Evolutionary conservation across 2,797 vertebrate genomes (phyloP).

Genomic region (Tenualosa ilisha): DNA sequence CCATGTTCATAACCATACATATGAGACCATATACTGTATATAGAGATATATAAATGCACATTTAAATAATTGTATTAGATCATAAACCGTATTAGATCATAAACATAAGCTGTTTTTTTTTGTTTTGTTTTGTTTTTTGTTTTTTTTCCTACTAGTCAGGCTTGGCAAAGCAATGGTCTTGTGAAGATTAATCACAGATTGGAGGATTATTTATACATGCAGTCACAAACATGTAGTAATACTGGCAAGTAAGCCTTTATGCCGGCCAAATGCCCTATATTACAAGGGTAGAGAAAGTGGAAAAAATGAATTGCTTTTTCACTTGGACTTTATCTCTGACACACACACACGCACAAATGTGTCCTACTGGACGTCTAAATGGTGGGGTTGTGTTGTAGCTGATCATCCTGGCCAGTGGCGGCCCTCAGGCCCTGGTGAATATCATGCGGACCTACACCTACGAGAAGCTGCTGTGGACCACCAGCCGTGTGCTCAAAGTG

Average conservation of each 20-base stretch:
- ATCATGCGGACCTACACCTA: constrained; percentile 99
- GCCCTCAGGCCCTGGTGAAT: constrained; percentile 96
- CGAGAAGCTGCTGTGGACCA: constrained; percentile 98
- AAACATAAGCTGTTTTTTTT: too few relatives aligned
- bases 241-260: not conserved
- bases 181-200: too few relatives aligned
- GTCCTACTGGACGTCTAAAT: not conserved
- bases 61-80: too few relatives aligned
- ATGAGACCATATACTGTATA: too few relatives aligned
- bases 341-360: constrained; percentile 7
- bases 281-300: too few relatives aligned
- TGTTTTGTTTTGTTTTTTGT: too few relatives aligned
- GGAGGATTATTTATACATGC: constrained; percentile 5
- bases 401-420: constrained; percentile 97
- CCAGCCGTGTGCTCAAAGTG: constrained; percentile 97
- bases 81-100: too few relatives aligned
- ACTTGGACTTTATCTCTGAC: too few relatives aligned
- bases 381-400: constrained; percentile 71
- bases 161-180: too few relatives aligned
- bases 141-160: too few relatives aligned
- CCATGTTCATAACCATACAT: too few relatives aligned
- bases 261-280: not conserved
- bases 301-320: not conserved
- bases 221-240: not conserved
- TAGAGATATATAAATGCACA: too few relatives aligned